These are phyloP conservation scores for Drosophila chauvacae DNA, from an alignment of 1,140 invertebrate genomes.

Conservation along the genomic window DNA sequence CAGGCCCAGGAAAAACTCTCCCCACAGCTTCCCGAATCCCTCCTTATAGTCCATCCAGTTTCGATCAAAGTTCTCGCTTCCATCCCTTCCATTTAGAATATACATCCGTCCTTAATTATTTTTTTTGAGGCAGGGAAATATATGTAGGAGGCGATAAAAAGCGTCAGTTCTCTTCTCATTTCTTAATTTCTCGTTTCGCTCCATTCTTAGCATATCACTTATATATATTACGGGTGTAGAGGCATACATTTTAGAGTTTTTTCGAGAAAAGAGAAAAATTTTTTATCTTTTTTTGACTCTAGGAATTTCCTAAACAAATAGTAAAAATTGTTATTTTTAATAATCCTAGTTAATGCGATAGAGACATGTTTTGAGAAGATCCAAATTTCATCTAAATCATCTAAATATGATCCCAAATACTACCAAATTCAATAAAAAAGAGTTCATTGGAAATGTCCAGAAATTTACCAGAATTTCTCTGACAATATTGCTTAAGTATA, in stretches of 20 bases:
- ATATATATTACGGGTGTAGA: neutral
- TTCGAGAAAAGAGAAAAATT: too few species aligned
- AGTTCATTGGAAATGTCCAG: neutral
- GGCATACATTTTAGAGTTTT: too few species aligned
- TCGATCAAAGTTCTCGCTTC: neutral
- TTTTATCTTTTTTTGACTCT: too few species aligned
- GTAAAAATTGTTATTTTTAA: too few species aligned
- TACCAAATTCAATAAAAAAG: too few species aligned
- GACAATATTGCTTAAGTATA: neutral
- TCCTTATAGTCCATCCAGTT: neutral
- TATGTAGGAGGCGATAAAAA: too few species aligned
- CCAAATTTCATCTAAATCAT: too few species aligned
- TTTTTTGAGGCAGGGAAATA: neutral
- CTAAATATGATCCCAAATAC: too few species aligned
- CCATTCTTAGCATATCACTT: neutral
- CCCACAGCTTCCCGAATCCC: neutral
- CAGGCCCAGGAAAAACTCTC: constrained; percentile 11
- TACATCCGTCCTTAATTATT: neutral
- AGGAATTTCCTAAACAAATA: too few species aligned
- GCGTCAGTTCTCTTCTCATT: too few species aligned
- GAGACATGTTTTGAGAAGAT: too few species aligned
- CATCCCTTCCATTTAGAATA: neutral
- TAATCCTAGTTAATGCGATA: too few species aligned
- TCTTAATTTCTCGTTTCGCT: neutral
- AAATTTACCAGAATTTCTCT: neutral